Percentiles rank a stretch among this genome's conserved stretches.
Conservation (phyloP, 2,888 invertebrate genomes). For the Plebejus melissa region DNA sequence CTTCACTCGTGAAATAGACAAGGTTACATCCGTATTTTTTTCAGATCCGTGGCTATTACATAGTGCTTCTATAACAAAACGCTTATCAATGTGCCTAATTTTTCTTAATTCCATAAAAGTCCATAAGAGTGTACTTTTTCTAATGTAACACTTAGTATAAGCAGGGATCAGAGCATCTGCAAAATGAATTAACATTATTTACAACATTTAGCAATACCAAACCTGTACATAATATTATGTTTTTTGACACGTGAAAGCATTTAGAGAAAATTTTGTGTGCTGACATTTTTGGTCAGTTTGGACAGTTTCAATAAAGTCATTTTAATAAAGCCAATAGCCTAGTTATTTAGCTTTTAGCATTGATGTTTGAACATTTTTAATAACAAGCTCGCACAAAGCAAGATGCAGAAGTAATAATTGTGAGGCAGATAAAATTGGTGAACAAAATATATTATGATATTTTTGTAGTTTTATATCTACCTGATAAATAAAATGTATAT, state of each 20-base stretch:
- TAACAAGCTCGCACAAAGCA: not conserved
- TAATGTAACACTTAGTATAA: slow-evolving; percentile 34
- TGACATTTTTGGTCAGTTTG: not conserved
- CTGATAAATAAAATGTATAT: not conserved
- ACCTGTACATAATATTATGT: not conserved
- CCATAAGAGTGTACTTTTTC: not conserved
- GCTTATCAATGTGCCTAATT: not conserved
- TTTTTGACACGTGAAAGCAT: not conserved
- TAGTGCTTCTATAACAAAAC: not conserved
- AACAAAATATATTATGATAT: not conserved
- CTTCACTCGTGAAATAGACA: too few relatives aligned
- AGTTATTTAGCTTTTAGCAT: not conserved
- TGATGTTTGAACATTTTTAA: not conserved
- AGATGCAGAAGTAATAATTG: not conserved
- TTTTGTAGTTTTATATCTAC: not conserved
- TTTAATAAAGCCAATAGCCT: not conserved
- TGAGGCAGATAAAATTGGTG: not conserved
- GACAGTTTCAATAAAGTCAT: not conserved
- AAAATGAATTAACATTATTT: slow-evolving; percentile 21
- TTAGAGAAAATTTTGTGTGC: not conserved
- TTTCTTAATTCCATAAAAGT: not conserved
- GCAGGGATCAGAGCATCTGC: slow-evolving; percentile 41
- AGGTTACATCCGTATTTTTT: too few relatives aligned
- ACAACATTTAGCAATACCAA: slow-evolving; percentile 28
- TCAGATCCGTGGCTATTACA: not conserved